Base-by-base conservation (phyloP, 1,140 invertebrate genomes). In the Lerema accius region DNA sequence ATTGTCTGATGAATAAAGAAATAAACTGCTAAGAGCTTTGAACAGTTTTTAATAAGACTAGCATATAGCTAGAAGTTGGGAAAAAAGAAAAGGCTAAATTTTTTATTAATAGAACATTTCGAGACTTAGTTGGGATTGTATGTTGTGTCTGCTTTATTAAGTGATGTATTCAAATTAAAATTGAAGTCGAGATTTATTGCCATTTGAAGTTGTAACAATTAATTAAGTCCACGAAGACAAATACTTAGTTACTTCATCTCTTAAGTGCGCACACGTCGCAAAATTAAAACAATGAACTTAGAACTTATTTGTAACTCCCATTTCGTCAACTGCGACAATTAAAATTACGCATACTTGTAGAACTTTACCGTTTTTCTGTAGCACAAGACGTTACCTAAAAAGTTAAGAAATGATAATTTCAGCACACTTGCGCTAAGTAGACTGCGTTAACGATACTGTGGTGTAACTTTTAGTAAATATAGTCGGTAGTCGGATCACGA, bases 401-500 rank as follows among this genome's bases (percentile, higher is more conserved):
- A 39, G 49, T 51, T 37, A 28, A 56, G 39, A 14, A 43, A 15
- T 28, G 51, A 39, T 45, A 17, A 45, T 58, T 42, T 58, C 45
- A 45, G 40, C 23, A 58, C 40, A 45, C 53, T 45, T 45, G 40
- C 4, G 53, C 42, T 58, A 58, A 58, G 53, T 58, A 58, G 39
- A 6, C 53, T 4, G 17, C 26, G 63, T 64, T 71, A 70, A 62
- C 64, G 64, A 74, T 70, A 72, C 65, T 53, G 49, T 60, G 50
- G 67, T 76, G 69, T 76, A 77, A 73, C 58, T 77, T 76, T 67
- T 80, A 78, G 73, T 74, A 73, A 75, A 76, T 67, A 74, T 67
- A 63, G 71, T 85, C 76, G 64, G 71, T 46, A 85, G 73, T 78
- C 83, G 48, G 40, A 56, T 63, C 83, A 82, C 78, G 80, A 66